Conservation (phyloP, 2,797 vertebrate species). For the Philypnodon macrostomus region DNA sequence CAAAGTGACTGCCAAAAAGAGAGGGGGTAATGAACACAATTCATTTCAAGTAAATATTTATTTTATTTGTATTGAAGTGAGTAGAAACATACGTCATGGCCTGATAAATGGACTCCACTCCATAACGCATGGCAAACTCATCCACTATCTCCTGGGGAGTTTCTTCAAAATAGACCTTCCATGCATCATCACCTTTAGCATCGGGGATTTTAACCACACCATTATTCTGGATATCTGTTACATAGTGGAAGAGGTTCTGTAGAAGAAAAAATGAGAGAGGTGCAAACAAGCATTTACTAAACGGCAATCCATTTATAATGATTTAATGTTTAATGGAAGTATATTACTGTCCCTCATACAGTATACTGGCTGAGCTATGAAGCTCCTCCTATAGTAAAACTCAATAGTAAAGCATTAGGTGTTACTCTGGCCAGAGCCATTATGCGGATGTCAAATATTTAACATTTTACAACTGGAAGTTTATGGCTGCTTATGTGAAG, state of each 20-base stretch:
- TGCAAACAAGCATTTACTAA: background rate
- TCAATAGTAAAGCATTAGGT: constrained; percentile 28
- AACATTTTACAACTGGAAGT: constrained; percentile 26
- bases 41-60: background rate
- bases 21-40: constrained; percentile 3
- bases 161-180: constrained; percentile 98
- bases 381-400: too few relatives aligned
- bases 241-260: constrained; percentile 96
- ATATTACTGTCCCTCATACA: constrained; percentile 15
- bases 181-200: constrained; percentile 95
- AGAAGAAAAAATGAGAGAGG: background rate
- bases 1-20: constrained; percentile 85
- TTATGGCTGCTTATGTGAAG: constrained; percentile 51
- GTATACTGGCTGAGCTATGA: constrained; percentile 20
- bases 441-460: constrained; percentile 37
- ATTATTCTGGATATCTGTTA: constrained; percentile 94
- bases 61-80: too few relatives aligned
- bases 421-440: constrained; percentile 16
- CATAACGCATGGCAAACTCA: constrained; percentile 98
- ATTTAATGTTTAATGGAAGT: constrained; percentile 17
- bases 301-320: constrained; percentile 3
- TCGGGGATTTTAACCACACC: constrained; percentile 97
- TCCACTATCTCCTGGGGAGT: constrained; percentile 98
- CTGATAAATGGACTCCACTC: constrained; percentile 98
- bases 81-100: constrained; percentile 92